Base-by-base conservation (phyloP, 30 jellyfish, hydroid and myxozoan genomes). In the Morbakka virulenta region DNA sequence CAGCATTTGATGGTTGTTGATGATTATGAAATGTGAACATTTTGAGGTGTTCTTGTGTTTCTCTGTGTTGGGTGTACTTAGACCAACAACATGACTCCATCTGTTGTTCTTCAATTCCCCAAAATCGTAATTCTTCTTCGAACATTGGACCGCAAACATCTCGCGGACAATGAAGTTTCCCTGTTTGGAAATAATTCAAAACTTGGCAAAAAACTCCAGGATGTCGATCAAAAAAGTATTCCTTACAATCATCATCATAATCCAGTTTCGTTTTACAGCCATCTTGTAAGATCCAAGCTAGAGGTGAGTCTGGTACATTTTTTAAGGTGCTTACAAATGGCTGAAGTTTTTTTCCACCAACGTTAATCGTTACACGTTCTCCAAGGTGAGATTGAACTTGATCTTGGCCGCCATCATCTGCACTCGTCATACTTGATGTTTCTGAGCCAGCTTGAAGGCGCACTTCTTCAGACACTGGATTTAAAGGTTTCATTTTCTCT, bases 21-120 rank as follows among this genome's bases (percentile, higher is more conserved):
- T 79, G 75, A 21, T 33, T 30, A 2, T 62, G 49, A 27, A 49
- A 22, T 69, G 49, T 66, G 88, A 89, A 80, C 32, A 82, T 50
- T 62, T 84, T 70, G 61, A 89, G 51, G 53, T 83, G 50, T 61
- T 89, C 95, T 53, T 89, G 95, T 22, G 88, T 83, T 41, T 74
- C 97, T 1, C 95, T 89, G 68, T 82, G 93, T 21, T 72, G 90
- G 4, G 97, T 83, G 83, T 89, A 89, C 25, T 80, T 74, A 36
- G 89, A 87, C 97, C 97, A 89, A 52, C 97, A 89, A 36, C 97
- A 89, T 1, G 96, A 83, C 74, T 89, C 97, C 97, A 89, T 89
- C 73, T 89, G 97, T 36, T 91, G 94, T 81, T 89, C 97, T 31
- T 89, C 93, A 29, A 89, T 84, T 32, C 97, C 97, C 97, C 97